These are phyloP conservation scores for Aphidius gifuensis DNA, from an alignment of 1,140 invertebrate species.

Conservation along the genomic window DNA sequence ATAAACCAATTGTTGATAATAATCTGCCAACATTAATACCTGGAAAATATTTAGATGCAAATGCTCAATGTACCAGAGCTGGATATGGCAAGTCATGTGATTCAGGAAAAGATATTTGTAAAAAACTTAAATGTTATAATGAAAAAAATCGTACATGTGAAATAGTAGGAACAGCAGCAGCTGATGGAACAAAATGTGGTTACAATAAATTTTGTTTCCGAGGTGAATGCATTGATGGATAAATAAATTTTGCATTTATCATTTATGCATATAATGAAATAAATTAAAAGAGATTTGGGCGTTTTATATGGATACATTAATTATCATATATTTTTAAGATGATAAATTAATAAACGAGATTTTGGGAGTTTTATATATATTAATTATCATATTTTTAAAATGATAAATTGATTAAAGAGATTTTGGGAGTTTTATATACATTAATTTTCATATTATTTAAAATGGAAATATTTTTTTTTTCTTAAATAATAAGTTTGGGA, in stretches of 20 bases:
- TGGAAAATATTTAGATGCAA: conserved; percentile 7
- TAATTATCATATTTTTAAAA: background rate
- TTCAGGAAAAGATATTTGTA: background rate
- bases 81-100: background rate
- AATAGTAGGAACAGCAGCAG: background rate
- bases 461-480: too few relatives aligned
- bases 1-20: background rate
- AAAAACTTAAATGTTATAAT: background rate
- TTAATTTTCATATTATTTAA: too few relatives aligned
- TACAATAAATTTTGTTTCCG: conserved; percentile 1
- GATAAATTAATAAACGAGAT: background rate
- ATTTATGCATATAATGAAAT: background rate
- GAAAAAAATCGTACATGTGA: background rate
- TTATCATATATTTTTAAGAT: background rate
- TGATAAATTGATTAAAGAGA: background rate
- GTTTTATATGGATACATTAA: background rate
- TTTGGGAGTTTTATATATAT: background rate
- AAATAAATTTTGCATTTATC: background rate
- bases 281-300: background rate
- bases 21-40: conserved; percentile 1
- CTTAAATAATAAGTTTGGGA: too few relatives aligned
- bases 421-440: too few relatives aligned
- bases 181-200: conserved; percentile 11
- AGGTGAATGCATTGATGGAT: background rate
- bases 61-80: conserved; percentile 4